A percentile compares a stretch with the other conserved stretches of the same genome.
These are phyloP conservation scores for Oreochromis mossambicus DNA, from an alignment of 2,797 vertebrate genomes.

Conservation along the genomic window DNA sequence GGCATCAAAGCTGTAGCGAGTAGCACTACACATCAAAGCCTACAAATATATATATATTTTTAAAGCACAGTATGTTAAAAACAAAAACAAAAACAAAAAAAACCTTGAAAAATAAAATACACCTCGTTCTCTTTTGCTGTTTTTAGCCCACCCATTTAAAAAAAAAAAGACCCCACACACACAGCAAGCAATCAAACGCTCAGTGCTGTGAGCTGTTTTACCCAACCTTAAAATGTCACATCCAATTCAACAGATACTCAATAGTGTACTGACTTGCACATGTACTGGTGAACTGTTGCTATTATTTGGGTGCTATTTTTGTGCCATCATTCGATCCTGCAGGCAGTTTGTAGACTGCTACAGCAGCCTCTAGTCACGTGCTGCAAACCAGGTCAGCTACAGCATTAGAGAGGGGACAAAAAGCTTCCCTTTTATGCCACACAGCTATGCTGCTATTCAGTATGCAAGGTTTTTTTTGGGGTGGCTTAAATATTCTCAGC, in stretches of 20 bases:
- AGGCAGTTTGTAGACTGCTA: slow-evolving; percentile 33
- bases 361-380: slow-evolving; percentile 37
- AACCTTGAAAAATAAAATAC: background rate
- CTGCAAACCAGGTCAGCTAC: slow-evolving; percentile 34
- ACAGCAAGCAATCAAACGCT: slow-evolving; percentile 11
- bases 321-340: slow-evolving; percentile 41
- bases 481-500: background rate
- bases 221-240: slow-evolving; percentile 68
- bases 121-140: background rate
- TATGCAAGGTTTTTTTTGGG: background rate
- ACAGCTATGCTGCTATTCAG: background rate
- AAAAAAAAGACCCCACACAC: background rate
- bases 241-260: slow-evolving; percentile 50
- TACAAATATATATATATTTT: background rate
- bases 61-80: background rate
- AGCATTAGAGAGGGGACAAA: slow-evolving; percentile 17
- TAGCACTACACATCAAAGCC: slow-evolving; percentile 35
- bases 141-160: background rate
- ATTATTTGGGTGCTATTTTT: slow-evolving; percentile 68
- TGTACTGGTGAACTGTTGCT: slow-evolving; percentile 44
- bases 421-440: background rate
- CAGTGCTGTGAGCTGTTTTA: slow-evolving; percentile 26
- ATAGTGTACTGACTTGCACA: slow-evolving; percentile 23
- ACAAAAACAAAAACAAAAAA: background rate
- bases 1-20: slow-evolving; percentile 42